Base-by-base conservation (phyloP, 2,797 vertebrate species). In the Mico argentatus region DNA sequence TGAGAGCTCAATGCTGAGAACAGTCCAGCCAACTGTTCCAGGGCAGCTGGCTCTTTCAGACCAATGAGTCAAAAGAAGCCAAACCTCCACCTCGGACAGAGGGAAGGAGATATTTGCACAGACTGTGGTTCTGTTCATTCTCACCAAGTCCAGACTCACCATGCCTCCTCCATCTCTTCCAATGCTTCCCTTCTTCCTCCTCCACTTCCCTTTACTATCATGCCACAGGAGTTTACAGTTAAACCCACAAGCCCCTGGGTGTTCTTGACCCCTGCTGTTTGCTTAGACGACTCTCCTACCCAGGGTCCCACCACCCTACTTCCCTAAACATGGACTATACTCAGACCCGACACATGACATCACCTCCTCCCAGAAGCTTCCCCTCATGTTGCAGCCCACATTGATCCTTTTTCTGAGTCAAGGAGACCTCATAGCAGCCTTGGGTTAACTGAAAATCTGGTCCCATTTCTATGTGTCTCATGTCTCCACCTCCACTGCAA, bases 81-180 rank as follows among this genome's bases (percentile, higher is more conserved):
- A 33, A 8, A 6, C 27, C 5, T 20, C 4, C 1, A 0, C n/a
- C 12, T 12, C 5, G 9, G 30, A 46, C 61, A 39, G 36, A 46
- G 4, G 14, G 44, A 44, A 17, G 12, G 1, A 67, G 26, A 41
- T n/a, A 48, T 13, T 14, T 4, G 13, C 86, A 27, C 14, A 50
- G 85, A 36, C 14, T 13, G 27, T 33, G 77, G 15, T n/a, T 87
- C 26, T 61, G 6, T 36, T 17, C 10, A 4, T 33, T 24, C 26
- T 57, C 55, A 64, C 41, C 7, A 20, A 57, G 20, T 30, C 75
- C 22, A 17, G 46, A 27, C 6, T 79, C 5, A 1, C 3, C 4
- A 5, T 24, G 50, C 44, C 13, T 88, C 79, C 20, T 72, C 19
- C 6, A 8, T 4, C 11, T 17, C 30, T 36, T 83, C 72, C 24